Conservation (phyloP, 2,113 vertebrate species). For the Scophthalmus maximus region DNA sequence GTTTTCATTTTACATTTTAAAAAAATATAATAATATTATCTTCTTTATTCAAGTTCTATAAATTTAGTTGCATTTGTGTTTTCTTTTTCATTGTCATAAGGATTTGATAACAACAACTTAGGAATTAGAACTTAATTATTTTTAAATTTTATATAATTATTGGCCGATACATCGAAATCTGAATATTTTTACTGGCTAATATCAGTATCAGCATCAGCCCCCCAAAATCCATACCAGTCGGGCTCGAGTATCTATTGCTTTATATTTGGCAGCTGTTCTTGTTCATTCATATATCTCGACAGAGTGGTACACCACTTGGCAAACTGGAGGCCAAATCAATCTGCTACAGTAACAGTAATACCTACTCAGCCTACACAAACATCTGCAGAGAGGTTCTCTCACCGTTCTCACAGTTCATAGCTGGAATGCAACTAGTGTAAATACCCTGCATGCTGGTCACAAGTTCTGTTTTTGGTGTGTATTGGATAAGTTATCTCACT, state of each 20-base stretch:
- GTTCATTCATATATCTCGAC: constrained; percentile 20
- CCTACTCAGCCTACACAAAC: constrained; percentile 27
- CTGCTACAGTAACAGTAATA: constrained; percentile 40
- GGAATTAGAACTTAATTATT: too few species aligned
- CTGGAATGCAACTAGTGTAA: constrained; percentile 6
- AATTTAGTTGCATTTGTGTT: too few species aligned
- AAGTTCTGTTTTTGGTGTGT: constrained; percentile 36
- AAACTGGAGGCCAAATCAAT: constrained; percentile 39
- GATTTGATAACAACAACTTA: too few species aligned
- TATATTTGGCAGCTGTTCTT: constrained; percentile 31
- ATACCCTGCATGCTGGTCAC: neutral
- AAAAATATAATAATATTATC: too few species aligned
- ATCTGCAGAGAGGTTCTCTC: constrained; percentile 28
- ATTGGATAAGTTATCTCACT: constrained; percentile 41
- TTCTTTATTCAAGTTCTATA: too few species aligned
- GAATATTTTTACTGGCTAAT: too few species aligned
- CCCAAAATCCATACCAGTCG: too few species aligned
- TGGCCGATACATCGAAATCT: too few species aligned
- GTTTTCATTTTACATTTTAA: too few species aligned
- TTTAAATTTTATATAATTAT: too few species aligned
- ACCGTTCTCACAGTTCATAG: constrained; percentile 6
- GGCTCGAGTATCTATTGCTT: constrained; percentile 15
- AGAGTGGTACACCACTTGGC: constrained; percentile 26
- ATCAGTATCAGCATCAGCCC: too few species aligned
- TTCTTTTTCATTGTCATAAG: too few species aligned